Evolutionary conservation across 2,113 vertebrate species (phyloP).

Genomic region (Vombatus ursinus): DNA sequence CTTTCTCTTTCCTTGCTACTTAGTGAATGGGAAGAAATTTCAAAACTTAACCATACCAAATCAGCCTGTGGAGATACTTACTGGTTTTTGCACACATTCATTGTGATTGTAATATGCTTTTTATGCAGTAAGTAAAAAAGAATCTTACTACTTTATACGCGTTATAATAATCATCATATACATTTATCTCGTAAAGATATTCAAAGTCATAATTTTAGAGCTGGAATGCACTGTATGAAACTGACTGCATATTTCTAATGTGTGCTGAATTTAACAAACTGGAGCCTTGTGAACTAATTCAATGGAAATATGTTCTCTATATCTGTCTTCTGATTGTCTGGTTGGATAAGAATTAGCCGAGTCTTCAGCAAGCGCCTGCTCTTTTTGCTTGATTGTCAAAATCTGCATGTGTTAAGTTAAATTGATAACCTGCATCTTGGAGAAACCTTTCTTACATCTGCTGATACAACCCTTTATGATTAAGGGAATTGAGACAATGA

Average conservation of each 20-base stretch:
- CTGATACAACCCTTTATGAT: neutral
- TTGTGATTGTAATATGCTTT: neutral
- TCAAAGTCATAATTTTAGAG: neutral
- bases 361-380: neutral
- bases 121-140: neutral
- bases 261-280: neutral
- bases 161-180: neutral
- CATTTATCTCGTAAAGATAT: neutral
- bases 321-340: neutral
- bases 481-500: neutral
- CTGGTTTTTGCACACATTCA: neutral
- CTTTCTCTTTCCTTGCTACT: neutral
- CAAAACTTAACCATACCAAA: neutral
- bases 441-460: neutral
- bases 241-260: neutral
- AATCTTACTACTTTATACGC: neutral
- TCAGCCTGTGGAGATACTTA: neutral
- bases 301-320: neutral
- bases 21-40: neutral
- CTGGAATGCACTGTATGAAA: neutral
- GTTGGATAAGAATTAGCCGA: neutral
- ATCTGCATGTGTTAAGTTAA: neutral
- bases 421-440: neutral
- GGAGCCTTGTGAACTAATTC: neutral
- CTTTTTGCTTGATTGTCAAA: neutral